Conservation (phyloP, 2,113 vertebrate species). For the Cromileptes altivelis region DNA sequence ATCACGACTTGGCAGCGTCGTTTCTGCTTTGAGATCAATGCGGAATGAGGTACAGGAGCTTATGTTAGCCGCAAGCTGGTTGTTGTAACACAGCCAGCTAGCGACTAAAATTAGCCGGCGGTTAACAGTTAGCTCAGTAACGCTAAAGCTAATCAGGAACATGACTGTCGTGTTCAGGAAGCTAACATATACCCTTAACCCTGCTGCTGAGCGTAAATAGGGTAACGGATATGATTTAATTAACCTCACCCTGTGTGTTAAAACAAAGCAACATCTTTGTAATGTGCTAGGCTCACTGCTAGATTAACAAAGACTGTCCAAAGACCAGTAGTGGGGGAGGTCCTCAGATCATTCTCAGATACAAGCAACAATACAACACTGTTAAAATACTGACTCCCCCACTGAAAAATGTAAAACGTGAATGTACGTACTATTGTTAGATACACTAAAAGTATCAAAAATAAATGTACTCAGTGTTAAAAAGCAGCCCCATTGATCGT, state of each 20-base stretch:
- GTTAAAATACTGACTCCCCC: background rate
- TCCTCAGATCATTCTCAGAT: background rate
- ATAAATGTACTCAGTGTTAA: background rate
- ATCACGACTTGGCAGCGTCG: too few species aligned
- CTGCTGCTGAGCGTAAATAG: rapidly evolving
- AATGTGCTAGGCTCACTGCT: background rate
- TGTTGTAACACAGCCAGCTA: background rate
- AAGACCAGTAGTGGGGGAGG: background rate
- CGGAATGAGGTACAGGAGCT: background rate
- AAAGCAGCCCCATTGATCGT: background rate
- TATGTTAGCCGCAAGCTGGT: background rate
- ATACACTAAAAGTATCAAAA: background rate
- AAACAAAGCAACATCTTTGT: background rate
- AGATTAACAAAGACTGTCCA: background rate
- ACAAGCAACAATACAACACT: background rate
- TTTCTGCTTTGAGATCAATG: background rate
- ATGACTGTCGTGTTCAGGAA: background rate
- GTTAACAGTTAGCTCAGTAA: background rate
- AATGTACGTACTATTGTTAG: too few species aligned
- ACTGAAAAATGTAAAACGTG: too few species aligned
- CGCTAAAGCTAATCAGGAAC: background rate
- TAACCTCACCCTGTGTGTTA: background rate
- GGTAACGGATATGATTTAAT: background rate
- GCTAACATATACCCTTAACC: background rate
- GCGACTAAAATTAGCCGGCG: background rate